Base-by-base conservation (phyloP, 1,140 invertebrate genomes). In the Artemia franciscana region DNA sequence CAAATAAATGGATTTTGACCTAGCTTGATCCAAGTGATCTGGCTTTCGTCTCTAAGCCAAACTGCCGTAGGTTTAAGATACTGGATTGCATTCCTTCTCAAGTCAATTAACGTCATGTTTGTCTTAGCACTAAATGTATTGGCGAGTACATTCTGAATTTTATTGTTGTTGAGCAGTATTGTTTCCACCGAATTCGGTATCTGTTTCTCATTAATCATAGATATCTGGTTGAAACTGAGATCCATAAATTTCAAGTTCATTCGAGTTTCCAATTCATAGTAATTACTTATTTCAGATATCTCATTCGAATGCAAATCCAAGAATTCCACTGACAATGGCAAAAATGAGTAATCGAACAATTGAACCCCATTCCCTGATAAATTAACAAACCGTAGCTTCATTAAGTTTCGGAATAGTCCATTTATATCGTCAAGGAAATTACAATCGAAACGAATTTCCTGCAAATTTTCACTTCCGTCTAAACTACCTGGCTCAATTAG, bases 1-100 rank as follows among this genome's bases (percentile, higher is more conserved):
- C 88, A 92, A 67, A 87, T 81, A 72, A 91, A 90, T 0, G 87
- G 85, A 73, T 92, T 92, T 1, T 86, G 86, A 57, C 86, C 86
- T 58, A 91, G 77, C 70, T 89, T 89, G 70, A 91, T 87, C 71
- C 90, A 87, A 3, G 90, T 89, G 56, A 89, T 76, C 15, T 80
- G 75, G 0, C 87, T 86, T 27, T 68, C 78, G 28, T 82, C 80
- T 12, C 77, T 62, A 64, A 91, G 73, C 26, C 85, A 76, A 62
- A 91, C 74, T 62, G 87, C 82, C 66, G 85, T 84, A 64, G 89
- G 73, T 66, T 90, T 85, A 73, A 92, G 76, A 66, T 81, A 84
- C 63, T 82, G 80, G 69, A 92, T 74, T 72, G 85, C 81, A 73
- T 92, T 92, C 18, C 86, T 84, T 70, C 87, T 89, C 78, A 92